Evolutionary conservation across 2,113 vertebrate species (phyloP).

Genomic region (Theristicus caerulescens): DNA sequence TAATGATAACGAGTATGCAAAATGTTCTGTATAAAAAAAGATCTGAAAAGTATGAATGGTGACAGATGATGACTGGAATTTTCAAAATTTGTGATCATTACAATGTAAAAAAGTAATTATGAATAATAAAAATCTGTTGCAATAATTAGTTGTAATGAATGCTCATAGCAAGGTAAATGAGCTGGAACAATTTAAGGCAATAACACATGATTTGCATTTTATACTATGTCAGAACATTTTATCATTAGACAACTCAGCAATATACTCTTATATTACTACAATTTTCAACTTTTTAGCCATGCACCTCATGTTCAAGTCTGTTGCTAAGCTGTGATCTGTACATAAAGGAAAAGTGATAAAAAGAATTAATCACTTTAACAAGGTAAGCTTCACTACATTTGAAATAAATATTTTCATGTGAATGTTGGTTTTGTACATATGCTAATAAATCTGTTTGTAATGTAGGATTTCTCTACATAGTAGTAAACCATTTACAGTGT

Average conservation of each 20-base stretch:
- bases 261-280: not conserved
- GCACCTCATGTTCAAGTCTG: not conserved
- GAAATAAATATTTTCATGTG: constrained; percentile 10
- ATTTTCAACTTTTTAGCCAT: not conserved
- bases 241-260: constrained; percentile 45
- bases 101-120: constrained; percentile 75
- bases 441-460: not conserved
- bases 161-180: constrained; percentile 72
- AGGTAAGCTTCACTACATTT: not conserved
- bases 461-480: not conserved
- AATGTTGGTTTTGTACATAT: not conserved
- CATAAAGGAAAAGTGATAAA: not conserved
- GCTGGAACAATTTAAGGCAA: constrained; percentile 72
- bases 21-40: constrained; percentile 53
- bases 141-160: constrained; percentile 79
- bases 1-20: constrained; percentile 66
- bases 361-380: not conserved
- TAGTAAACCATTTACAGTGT: not conserved
- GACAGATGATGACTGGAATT: constrained; percentile 66
- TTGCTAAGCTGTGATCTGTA: not conserved
- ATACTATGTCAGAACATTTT: constrained; percentile 71
- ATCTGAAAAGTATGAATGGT: constrained; percentile 66
- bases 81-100: constrained; percentile 75
- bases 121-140: constrained; percentile 78
- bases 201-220: constrained; percentile 72